Evolutionary conservation across 2,888 invertebrate species (phyloP), one percentile per base, ranked within the genome.

Genomic region (Nomada fabriciana): DNA sequence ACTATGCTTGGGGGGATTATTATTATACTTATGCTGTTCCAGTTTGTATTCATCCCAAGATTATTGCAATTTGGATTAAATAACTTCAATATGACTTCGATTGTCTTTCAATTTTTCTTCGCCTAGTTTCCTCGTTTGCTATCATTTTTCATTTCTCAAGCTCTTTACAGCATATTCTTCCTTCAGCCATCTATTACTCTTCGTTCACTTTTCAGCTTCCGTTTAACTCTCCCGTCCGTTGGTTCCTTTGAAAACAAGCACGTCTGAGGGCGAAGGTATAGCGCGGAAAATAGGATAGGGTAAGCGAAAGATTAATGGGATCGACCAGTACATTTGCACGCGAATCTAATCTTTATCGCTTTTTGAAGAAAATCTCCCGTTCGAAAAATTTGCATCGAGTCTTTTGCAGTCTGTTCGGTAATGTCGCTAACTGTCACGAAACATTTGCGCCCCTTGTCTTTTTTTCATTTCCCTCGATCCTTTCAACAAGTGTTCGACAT

Each of bases 131-230:
- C 71, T 53, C 68, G 67, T 78, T 75, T 64, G 53, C 18, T 55
- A 75, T 72, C 83, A 83, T 83, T 82, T 82, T 83, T 83, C 83
- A 83, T 83, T 78, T 78, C 75, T 68, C 83, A 78, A 82, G 78
- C 83, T 82, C 83, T 78, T 83, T 83, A 82, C 72, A 83, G 61
- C 83, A 83, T 83, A 83, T 83, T 84, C 83, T 83, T 76, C 79
- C 68, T 63, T 76, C 76, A 69, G 23, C 65, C 76, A 78, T 83
- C 83, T 83, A 84, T 84, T 83, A 84, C 83, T 84, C 83, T 84
- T 84, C 84, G 72, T 83, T 83, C 84, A 68, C 77, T 77, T 80
- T 85, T 80, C 84, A 76, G 76, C 83, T 83, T 80, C 75, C 71
- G 83, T 64, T 80, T 75, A 77, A 83, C 84, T 80, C 76, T 75